Evolutionary conservation across 2,113 vertebrate genomes (phyloP).

Genomic region (Microcebus tavaratra): DNA sequence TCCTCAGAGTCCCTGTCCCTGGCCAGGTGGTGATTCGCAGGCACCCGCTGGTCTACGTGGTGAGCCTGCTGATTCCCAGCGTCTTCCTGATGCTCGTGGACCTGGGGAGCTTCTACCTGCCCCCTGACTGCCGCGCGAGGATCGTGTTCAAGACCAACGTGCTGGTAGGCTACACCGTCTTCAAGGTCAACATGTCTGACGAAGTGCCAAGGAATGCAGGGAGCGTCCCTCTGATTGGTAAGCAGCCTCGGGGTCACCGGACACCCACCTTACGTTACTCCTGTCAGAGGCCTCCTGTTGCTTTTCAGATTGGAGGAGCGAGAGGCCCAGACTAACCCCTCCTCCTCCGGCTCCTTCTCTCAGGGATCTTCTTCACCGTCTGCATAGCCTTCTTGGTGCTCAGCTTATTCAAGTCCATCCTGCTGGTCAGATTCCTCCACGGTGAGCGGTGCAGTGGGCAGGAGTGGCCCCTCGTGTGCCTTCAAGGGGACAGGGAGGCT

Average conservation of each 20-base stretch:
- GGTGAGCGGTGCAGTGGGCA: slow-evolving; percentile 76
- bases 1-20: background rate
- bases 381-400: slow-evolving; percentile 92
- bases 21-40: slow-evolving; percentile 89
- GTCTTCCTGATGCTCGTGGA: slow-evolving; percentile 92
- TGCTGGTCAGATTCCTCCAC: slow-evolving; percentile 90
- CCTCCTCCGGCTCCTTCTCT: background rate
- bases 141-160: slow-evolving; percentile 90
- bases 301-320: background rate
- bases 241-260: background rate
- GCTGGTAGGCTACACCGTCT: slow-evolving; percentile 92
- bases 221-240: slow-evolving; percentile 90
- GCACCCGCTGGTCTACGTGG: slow-evolving; percentile 89
- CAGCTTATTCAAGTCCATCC: slow-evolving; percentile 89
- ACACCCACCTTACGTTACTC: rapidly evolving
- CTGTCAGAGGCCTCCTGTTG: background rate
- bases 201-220: slow-evolving; percentile 85
- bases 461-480: slow-evolving; percentile 84
- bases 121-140: slow-evolving; percentile 87
- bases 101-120: slow-evolving; percentile 91
- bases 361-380: slow-evolving; percentile 89
- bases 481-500: slow-evolving; percentile 71
- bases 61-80: slow-evolving; percentile 90
- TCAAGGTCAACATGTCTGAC: slow-evolving; percentile 89
- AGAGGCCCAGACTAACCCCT: background rate